Evolutionary conservation across 2,797 vertebrate genomes (phyloP).

Genomic region (Pseudochirops corinnae): DNA sequence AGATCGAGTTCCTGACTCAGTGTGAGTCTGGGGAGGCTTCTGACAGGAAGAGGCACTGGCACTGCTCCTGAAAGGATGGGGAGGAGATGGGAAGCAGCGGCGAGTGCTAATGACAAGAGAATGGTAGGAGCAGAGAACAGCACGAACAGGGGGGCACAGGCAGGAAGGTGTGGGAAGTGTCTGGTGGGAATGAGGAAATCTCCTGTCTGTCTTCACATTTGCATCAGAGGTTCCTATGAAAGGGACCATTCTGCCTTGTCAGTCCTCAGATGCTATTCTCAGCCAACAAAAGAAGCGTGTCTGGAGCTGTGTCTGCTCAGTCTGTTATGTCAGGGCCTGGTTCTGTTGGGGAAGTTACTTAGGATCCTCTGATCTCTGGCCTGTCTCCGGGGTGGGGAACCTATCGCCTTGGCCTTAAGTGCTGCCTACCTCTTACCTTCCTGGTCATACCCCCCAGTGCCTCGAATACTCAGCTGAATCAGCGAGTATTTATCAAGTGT

Average conservation of each 20-base stretch:
- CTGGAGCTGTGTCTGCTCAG: neutral
- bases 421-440: neutral
- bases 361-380: neutral
- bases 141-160: neutral
- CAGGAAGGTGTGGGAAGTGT: conserved; percentile 6
- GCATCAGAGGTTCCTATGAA: neutral
- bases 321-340: neutral
- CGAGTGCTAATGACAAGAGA: neutral
- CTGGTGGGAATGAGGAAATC: neutral
- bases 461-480: neutral
- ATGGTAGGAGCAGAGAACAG: neutral
- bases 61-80: neutral
- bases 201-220: neutral
- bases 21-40: neutral
- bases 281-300: neutral
- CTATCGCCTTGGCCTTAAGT: too few relatives aligned
- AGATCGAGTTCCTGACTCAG: neutral
- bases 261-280: neutral
- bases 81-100: neutral
- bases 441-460: too few relatives aligned
- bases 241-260: neutral
- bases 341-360: neutral
- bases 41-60: neutral
- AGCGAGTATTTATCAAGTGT: neutral
- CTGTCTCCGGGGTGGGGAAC: neutral